phyloP scores from a whole-genome alignment of 2,797 vertebrate species.

The Epinephelus coioides region DNA sequence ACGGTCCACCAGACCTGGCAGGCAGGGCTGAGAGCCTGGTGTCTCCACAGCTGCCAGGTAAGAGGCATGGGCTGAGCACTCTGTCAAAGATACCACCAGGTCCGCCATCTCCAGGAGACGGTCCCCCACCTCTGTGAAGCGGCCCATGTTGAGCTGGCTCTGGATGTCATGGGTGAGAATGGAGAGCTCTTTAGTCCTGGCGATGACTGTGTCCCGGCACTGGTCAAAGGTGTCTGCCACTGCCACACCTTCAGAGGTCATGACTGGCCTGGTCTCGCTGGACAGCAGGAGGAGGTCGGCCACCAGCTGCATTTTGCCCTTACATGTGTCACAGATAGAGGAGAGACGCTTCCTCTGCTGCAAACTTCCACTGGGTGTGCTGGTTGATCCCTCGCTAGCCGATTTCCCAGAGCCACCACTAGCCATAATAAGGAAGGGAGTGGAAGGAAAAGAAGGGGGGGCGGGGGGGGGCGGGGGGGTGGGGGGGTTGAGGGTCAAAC shows the following conservation, averaged over 20 bases:
- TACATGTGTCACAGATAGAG: constrained; percentile 94
- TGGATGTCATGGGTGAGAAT: constrained; percentile 98
- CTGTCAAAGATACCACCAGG: constrained; percentile 95
- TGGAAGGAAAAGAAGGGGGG: neutral
- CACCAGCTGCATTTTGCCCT: constrained; percentile 98
- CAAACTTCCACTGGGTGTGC: constrained; percentile 83
- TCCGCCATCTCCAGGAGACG: constrained; percentile 95
- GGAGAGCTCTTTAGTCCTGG: constrained; percentile 97
- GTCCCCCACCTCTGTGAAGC: constrained; percentile 94
- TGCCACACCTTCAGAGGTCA: constrained; percentile 90
- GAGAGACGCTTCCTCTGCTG: constrained; percentile 94
- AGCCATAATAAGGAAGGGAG: constrained; percentile 90
- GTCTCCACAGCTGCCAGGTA: constrained; percentile 95
- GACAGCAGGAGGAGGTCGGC: constrained; percentile 97
- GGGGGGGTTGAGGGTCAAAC: constrained; percentile 56
- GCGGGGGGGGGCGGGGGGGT: neutral
- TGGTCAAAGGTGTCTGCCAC: constrained; percentile 96
- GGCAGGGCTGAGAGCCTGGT: constrained; percentile 90
- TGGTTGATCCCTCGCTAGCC: constrained; percentile 88
- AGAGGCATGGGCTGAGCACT: constrained; percentile 96
- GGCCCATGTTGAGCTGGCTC: constrained; percentile 99
- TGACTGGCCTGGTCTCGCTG: constrained; percentile 95
- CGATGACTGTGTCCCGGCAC: constrained; percentile 97
- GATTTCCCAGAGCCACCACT: constrained; percentile 95
- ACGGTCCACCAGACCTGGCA: constrained; percentile 95